Conservation (phyloP, 2,113 vertebrate species). For the Cyanocitta stelleri region DNA sequence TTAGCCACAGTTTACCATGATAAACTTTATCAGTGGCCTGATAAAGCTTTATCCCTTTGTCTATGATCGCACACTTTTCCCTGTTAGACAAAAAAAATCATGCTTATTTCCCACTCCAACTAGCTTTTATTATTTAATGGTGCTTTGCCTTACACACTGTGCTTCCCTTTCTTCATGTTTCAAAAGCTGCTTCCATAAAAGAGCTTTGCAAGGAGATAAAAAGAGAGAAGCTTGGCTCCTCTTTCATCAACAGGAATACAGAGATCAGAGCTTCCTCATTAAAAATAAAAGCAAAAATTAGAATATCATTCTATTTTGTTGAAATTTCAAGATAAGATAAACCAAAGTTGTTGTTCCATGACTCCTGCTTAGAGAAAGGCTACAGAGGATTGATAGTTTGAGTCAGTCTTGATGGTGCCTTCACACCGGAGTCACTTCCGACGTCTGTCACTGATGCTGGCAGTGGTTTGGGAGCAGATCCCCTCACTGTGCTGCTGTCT, state of each 20-base stretch:
- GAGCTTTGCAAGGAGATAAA: background rate
- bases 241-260: background rate
- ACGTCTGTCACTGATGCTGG: rapidly evolving
- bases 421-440: background rate
- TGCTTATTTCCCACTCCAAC: background rate
- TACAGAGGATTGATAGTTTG: background rate
- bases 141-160: background rate
- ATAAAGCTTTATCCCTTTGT: background rate
- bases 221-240: background rate
- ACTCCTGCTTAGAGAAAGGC: background rate
- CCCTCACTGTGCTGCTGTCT: background rate
- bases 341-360: background rate
- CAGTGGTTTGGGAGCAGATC: background rate
- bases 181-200: background rate
- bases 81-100: background rate
- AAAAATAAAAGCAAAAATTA: background rate
- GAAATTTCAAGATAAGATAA: background rate
- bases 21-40: background rate
- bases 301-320: background rate
- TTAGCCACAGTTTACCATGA: background rate
- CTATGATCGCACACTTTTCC: background rate
- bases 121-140: background rate
- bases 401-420: background rate
- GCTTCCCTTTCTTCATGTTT: background rate
- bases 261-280: background rate